phyloP scores from a whole-genome alignment of 2,113 vertebrate species.

The Chaenogobius annularis region DNA sequence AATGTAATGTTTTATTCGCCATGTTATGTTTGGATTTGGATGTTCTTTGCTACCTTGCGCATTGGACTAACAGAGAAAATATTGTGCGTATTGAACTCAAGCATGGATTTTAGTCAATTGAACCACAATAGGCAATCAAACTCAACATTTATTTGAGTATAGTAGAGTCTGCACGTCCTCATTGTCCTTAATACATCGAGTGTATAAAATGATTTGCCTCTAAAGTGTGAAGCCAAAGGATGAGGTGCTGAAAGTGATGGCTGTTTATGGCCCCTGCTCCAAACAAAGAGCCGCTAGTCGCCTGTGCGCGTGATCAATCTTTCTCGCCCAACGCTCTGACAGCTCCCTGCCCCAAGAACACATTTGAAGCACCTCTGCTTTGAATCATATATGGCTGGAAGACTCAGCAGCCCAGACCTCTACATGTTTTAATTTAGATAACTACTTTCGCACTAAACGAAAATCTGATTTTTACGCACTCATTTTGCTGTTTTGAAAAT shows the following conservation, averaged over 20 bases:
- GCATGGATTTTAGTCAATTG: not conserved
- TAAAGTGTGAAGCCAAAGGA: conserved; percentile 70
- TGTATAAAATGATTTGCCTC: conserved; percentile 38
- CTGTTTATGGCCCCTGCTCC: conserved; percentile 96
- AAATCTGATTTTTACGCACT: conserved; percentile 39
- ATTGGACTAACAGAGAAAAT: not conserved
- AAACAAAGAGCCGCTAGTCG: conserved; percentile 97
- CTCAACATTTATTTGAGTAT: conserved; percentile 33
- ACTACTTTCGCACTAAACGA: conserved; percentile 37
- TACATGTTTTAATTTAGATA: conserved; percentile 45
- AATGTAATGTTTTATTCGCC: not conserved
- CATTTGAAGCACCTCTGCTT: conserved; percentile 94
- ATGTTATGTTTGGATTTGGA: not conserved
- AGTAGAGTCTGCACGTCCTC: conserved; percentile 29
- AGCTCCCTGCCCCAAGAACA: conserved; percentile 98
- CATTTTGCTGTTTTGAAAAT: not conserved
- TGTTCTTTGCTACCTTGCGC: not conserved
- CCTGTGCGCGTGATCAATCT: conserved; percentile 92
- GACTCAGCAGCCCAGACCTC: conserved; percentile 76
- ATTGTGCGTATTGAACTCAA: not conserved
- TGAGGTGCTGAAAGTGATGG: conserved; percentile 61
- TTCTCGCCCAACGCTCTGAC: conserved; percentile 97
- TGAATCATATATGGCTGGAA: conserved; percentile 88
- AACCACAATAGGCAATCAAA: not conserved
- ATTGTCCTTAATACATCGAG: conserved; percentile 39